These are phyloP conservation scores for Chloebia gouldiae DNA, from an alignment of 2,113 vertebrate genomes.

Conservation along the genomic window DNA sequence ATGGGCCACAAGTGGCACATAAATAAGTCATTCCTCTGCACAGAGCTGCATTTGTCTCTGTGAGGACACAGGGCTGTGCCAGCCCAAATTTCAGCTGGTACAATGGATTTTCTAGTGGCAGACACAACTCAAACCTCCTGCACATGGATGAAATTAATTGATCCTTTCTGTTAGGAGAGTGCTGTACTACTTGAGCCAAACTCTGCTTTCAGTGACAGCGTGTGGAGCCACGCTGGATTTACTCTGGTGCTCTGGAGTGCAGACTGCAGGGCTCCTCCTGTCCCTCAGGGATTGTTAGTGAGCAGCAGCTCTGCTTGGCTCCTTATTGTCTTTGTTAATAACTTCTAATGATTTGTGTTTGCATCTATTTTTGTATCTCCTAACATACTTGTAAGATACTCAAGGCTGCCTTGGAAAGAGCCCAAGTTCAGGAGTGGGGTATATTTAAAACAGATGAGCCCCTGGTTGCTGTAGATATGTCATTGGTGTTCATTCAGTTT, in stretches of 20 bases:
- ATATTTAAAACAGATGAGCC: background rate
- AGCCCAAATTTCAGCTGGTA: background rate
- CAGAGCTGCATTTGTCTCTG: background rate
- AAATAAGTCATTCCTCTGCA: background rate
- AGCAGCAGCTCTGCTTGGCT: background rate
- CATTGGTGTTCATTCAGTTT: background rate
- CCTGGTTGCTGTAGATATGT: background rate
- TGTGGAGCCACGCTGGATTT: background rate
- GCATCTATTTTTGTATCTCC: background rate
- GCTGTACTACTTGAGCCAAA: background rate
- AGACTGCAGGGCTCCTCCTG: background rate
- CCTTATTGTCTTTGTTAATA: background rate
- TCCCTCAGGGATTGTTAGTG: background rate
- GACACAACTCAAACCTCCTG: background rate
- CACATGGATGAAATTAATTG: background rate
- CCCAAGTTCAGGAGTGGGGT: background rate
- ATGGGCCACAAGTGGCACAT: background rate
- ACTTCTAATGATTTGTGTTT: constrained; percentile 10
- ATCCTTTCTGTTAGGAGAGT: background rate
- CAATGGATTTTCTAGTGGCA: background rate
- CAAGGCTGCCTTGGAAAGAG: background rate
- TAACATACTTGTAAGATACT: background rate
- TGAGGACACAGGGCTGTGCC: background rate
- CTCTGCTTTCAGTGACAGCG: background rate
- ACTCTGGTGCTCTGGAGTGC: background rate